Conservation (phyloP, 2,113 vertebrate genomes). For the Colius striatus region DNA sequence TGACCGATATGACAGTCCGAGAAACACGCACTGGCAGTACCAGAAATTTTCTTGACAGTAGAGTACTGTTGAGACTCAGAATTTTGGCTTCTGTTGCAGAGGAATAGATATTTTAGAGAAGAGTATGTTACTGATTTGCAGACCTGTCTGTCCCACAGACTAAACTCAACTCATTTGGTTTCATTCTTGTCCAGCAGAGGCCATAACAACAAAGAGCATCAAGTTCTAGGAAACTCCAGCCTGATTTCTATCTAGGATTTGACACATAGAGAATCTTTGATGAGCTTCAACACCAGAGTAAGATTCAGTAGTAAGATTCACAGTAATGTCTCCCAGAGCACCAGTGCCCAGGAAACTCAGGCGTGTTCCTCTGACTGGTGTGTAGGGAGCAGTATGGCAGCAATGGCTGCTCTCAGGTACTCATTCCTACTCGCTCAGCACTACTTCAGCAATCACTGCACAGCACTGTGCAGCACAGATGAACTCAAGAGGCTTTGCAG, state of each 20-base stretch:
- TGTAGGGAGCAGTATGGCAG: neutral
- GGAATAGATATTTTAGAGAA: neutral
- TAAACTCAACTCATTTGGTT: neutral
- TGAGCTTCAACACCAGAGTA: neutral
- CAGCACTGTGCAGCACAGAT: accelerated
- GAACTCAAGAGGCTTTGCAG: neutral
- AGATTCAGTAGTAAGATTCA: neutral
- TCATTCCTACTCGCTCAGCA: too few species aligned
- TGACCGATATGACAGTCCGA: neutral
- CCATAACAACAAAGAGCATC: neutral
- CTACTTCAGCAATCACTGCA: neutral
- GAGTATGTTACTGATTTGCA: neutral
- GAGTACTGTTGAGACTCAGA: neutral
- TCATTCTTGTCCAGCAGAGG: neutral
- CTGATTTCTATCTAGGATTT: neutral
- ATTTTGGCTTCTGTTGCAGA: neutral
- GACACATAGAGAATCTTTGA: neutral
- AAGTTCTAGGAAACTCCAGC: neutral
- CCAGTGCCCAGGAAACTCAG: neutral
- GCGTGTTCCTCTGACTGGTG: neutral
- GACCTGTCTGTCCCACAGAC: neutral
- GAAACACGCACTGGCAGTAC: neutral
- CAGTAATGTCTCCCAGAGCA: neutral
- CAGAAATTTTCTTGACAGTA: neutral
- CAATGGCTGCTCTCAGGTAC: too few species aligned